Conservation (phyloP, 2,113 vertebrate genomes). For the Butorides virescens region DNA sequence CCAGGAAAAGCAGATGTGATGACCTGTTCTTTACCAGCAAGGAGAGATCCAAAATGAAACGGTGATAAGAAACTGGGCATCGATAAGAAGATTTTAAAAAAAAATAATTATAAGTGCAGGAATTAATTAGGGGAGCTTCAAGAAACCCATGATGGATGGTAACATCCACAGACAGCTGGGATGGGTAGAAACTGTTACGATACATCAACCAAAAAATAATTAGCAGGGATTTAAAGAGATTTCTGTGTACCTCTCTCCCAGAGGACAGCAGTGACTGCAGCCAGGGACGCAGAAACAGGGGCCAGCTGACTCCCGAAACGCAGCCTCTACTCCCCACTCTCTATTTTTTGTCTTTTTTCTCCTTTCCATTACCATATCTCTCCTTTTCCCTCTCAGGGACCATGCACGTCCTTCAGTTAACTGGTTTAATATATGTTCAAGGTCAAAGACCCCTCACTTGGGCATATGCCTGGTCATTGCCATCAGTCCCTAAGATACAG, state of each 20-base stretch:
- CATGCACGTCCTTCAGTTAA: rapidly evolving
- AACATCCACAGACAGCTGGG: not conserved
- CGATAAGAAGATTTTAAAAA: not conserved
- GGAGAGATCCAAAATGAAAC: not conserved
- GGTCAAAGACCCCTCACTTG: slow-evolving; percentile 1
- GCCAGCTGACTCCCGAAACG: not conserved
- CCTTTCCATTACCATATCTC: too few species aligned
- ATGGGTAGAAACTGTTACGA: not conserved
- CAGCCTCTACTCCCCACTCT: rapidly evolving
- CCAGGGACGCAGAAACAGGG: not conserved
- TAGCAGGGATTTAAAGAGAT: not conserved
- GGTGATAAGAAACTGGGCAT: not conserved
- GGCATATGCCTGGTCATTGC: not conserved
- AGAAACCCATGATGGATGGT: not conserved
- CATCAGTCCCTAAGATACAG: not conserved
- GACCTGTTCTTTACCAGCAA: not conserved
- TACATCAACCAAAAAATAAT: not conserved
- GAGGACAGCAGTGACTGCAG: not conserved
- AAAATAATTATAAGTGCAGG: not conserved
- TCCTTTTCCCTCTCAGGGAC: not conserved
- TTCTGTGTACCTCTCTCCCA: not conserved
- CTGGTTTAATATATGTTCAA: not conserved
- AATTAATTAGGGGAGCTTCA: not conserved
- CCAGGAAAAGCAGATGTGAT: not conserved
- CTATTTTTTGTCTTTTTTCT: rapidly evolving